phyloP scores from a whole-genome alignment of 2,797 vertebrate species.

The Pterois miles region DNA sequence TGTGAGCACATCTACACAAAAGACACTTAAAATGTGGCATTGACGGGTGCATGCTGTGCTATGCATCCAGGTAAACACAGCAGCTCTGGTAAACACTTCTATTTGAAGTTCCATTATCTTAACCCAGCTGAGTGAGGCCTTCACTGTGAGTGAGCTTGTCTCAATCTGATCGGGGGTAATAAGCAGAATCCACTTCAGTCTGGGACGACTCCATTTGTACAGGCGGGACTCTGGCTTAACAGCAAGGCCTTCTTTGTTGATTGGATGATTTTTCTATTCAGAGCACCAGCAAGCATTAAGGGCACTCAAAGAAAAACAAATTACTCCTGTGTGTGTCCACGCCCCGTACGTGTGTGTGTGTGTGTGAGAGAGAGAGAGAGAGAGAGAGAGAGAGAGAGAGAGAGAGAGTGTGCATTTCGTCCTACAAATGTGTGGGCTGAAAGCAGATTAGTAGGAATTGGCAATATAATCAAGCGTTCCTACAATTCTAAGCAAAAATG shows the following conservation, averaged over 20 bases:
- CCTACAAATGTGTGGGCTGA: conserved; percentile 44
- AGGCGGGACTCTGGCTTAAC: conserved; percentile 1
- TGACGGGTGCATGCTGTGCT: neutral
- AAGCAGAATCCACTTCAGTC: conserved; percentile 37
- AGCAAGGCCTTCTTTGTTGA: conserved; percentile 29
- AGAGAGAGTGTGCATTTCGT: conserved; percentile 2
- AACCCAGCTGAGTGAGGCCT: conserved; percentile 2
- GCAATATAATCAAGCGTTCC: conserved; percentile 34
- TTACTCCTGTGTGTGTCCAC: neutral
- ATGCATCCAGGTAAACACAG: neutral
- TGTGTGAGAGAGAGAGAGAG: neutral
- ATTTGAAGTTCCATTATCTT: neutral
- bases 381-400: neutral
- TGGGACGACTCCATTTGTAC: conserved; percentile 28
- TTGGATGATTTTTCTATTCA: conserved; percentile 21
- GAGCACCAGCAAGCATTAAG: conserved; percentile 21
- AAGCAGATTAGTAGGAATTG: conserved; percentile 54
- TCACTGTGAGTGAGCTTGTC: conserved; percentile 13
- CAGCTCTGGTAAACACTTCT: neutral
- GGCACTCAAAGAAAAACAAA: conserved; percentile 56
- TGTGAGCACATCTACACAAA: neutral
- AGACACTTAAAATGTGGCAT: neutral
- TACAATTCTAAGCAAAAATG: conserved; percentile 21
- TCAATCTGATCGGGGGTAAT: conserved; percentile 17
- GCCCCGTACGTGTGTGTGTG: neutral